phyloP scores from a whole-genome alignment of 2,797 vertebrate genomes.

The Luscinia luscinia region DNA sequence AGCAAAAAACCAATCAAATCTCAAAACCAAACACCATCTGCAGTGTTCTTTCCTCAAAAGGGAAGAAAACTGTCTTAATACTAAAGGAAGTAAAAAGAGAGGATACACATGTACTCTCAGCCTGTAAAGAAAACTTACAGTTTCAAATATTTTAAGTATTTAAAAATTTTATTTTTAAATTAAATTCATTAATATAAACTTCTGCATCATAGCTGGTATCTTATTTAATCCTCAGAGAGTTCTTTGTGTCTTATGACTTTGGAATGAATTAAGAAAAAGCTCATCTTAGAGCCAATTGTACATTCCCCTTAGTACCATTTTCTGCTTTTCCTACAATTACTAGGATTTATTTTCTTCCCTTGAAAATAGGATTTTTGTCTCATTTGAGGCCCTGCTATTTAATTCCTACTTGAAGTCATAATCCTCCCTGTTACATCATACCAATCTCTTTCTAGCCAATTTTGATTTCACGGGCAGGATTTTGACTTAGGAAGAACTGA shows the following conservation, averaged over 20 bases:
- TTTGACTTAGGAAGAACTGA: conserved; percentile 36
- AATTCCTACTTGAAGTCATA: conserved; percentile 65
- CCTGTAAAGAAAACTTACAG: neutral
- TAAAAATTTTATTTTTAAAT: neutral
- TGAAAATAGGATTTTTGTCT: conserved; percentile 59
- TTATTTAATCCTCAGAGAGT: conserved; percentile 14
- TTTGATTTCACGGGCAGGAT: conserved; percentile 56
- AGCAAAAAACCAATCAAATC: neutral
- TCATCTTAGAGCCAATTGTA: conserved; percentile 20
- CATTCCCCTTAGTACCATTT: conserved; percentile 10
- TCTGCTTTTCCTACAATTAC: conserved; percentile 37
- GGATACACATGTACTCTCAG: neutral
- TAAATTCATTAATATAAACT: neutral
- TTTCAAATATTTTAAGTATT: neutral
- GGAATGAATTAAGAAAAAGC: conserved; percentile 14
- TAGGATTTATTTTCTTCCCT: conserved; percentile 41
- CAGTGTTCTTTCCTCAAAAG: neutral
- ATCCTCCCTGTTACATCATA: conserved; percentile 46
- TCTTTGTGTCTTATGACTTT: neutral
- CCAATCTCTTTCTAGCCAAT: conserved; percentile 34
- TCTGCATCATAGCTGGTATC: neutral
- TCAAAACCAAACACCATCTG: neutral
- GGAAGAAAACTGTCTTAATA: neutral
- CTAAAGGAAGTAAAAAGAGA: neutral
- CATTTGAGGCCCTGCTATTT: conserved; percentile 40